Conservation (phyloP, 1,140 invertebrate genomes). For the Teleogryllus occipitalis region DNA sequence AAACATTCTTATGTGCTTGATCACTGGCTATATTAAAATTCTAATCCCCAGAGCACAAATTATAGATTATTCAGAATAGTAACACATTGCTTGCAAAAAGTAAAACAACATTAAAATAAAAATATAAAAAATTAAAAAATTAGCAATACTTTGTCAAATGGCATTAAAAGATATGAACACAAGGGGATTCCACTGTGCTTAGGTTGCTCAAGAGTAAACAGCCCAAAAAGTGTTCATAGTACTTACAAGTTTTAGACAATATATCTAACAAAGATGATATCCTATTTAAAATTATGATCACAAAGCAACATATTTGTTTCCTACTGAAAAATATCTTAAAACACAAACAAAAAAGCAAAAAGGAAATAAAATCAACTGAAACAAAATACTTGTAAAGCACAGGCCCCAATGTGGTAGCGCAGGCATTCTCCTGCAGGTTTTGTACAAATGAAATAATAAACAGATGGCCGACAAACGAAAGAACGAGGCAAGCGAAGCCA, state of each 20-base stretch:
- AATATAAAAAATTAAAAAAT: not conserved
- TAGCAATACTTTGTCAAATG: not conserved
- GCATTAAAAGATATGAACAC: not conserved
- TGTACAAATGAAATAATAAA: not conserved
- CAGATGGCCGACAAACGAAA: not conserved
- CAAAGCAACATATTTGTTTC: not conserved
- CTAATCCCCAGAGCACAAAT: too few relatives aligned
- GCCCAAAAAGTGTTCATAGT: not conserved
- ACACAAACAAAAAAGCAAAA: not conserved
- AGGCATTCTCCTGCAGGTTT: not conserved
- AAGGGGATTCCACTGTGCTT: not conserved
- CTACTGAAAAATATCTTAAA: not conserved
- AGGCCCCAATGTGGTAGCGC: not conserved
- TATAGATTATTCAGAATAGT: too few relatives aligned
- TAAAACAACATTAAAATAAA: not conserved
- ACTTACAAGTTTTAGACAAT: not conserved
- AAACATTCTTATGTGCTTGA: not conserved
- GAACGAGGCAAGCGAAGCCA: not conserved
- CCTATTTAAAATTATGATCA: not conserved
- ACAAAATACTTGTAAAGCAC: not conserved
- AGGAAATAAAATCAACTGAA: not conserved
- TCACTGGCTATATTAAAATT: too few relatives aligned
- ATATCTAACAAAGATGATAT: not conserved
- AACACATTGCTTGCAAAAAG: not conserved
- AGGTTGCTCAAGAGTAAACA: not conserved